Evolutionary conservation across 2,888 invertebrate genomes (phyloP).

Genomic region (Thymelicus acteon): DNA sequence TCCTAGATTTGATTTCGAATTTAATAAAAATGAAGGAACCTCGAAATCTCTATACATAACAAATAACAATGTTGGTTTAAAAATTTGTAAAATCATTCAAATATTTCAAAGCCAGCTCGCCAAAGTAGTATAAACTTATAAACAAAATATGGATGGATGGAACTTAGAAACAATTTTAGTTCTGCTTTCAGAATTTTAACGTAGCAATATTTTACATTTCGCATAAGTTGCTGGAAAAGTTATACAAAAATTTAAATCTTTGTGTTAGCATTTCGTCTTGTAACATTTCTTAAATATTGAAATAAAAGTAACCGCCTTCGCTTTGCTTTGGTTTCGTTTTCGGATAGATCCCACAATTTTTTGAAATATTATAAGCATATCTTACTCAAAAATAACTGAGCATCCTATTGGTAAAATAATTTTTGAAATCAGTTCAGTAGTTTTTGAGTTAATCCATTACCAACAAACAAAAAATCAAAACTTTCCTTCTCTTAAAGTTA

Average conservation of each 20-base stretch:
- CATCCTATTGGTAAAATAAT: too few relatives aligned
- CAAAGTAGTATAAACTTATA: conserved; percentile 24
- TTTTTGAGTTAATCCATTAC: too few relatives aligned
- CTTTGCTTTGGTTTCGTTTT: too few relatives aligned
- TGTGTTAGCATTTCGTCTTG: conserved; percentile 19
- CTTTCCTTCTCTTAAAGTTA: too few relatives aligned
- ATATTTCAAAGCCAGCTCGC: conserved; percentile 15
- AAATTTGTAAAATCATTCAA: conserved; percentile 21
- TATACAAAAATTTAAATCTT: conserved; percentile 35
- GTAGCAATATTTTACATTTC: conserved; percentile 36
- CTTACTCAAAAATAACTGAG: too few relatives aligned
- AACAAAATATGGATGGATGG: conserved; percentile 32
- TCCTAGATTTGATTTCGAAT: too few relatives aligned
- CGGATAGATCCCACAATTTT: too few relatives aligned
- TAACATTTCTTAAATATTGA: conserved; percentile 16
- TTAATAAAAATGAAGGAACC: background rate
- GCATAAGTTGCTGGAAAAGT: conserved; percentile 28
- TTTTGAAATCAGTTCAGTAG: too few relatives aligned
- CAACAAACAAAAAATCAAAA: too few relatives aligned
- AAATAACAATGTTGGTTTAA: conserved; percentile 11
- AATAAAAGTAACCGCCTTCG: background rate
- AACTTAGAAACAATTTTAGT: conserved; percentile 34
- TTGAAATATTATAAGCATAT: too few relatives aligned
- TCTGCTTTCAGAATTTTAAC: conserved; percentile 27
- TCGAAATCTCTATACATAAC: background rate